These are phyloP conservation scores for Lerista edwardsae DNA, from an alignment of 2,797 vertebrate species.

Conservation along the genomic window DNA sequence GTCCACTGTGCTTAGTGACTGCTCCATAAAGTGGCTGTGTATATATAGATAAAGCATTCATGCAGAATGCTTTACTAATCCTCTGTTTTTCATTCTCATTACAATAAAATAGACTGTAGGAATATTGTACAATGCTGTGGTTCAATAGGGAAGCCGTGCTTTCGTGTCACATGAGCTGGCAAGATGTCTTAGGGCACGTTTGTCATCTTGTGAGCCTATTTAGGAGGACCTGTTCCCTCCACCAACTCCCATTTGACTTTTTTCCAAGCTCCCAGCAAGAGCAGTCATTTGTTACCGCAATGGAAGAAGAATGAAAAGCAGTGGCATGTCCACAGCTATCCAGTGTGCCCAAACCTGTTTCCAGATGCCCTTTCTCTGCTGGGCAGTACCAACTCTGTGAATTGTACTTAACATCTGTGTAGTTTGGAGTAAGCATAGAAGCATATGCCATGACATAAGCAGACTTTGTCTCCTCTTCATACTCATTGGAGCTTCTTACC, in stretches of 20 bases:
- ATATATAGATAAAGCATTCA: too few species aligned
- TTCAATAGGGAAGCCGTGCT: not conserved
- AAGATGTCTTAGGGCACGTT: not conserved
- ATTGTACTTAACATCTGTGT: not conserved
- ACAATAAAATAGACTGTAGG: not conserved
- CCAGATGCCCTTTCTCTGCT: not conserved
- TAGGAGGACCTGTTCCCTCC: too few species aligned
- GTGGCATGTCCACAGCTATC: not conserved
- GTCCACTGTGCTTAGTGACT: not conserved
- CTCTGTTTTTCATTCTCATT: not conserved
- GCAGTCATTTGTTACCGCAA: too few species aligned
- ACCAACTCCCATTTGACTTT: not conserved
- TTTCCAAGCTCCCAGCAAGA: not conserved
- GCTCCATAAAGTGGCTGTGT: too few species aligned
- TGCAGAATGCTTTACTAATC: not conserved
- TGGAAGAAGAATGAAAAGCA: too few species aligned
- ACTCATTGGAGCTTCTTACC: not conserved
- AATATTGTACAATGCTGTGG: not conserved
- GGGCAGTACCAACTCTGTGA: not conserved
- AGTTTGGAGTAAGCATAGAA: slow-evolving; percentile 21
- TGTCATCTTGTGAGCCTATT: too few species aligned
- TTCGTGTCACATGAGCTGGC: not conserved
- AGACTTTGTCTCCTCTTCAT: not conserved
- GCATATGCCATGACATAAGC: slow-evolving; percentile 8
- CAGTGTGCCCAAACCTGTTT: not conserved